phyloP scores from a whole-genome alignment of 2,797 vertebrate genomes.

The Pipistrellus pipistrellus region DNA sequence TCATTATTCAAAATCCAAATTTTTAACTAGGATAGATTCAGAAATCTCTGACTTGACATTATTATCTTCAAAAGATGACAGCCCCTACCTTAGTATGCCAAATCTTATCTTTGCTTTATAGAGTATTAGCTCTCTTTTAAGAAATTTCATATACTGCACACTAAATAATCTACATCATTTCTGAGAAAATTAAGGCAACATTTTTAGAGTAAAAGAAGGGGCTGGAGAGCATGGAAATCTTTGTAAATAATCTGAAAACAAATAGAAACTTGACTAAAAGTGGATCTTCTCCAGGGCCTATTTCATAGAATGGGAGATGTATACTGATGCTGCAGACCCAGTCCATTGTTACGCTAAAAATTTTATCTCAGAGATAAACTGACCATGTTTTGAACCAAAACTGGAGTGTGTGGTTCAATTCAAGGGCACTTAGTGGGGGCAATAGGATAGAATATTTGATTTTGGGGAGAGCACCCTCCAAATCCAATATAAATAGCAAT shows the following conservation, averaged over 20 bases:
- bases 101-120: not conserved
- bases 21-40: not conserved
- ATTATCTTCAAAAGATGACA: not conserved
- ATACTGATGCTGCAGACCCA: not conserved
- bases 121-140: not conserved
- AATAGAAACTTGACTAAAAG: constrained; percentile 4
- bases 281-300: not conserved
- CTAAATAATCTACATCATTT: constrained; percentile 10
- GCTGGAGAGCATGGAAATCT: not conserved
- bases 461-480: not conserved
- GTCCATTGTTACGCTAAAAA: not conserved
- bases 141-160: not conserved
- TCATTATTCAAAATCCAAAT: constrained; percentile 8
- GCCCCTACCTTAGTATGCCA: not conserved
- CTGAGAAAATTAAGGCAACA: constrained; percentile 24
- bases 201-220: not conserved
- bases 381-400: not conserved
- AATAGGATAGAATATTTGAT: not conserved
- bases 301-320: not conserved
- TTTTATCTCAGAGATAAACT: not conserved
- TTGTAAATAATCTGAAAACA: constrained; percentile 31
- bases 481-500: not conserved
- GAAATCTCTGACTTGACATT: not conserved
- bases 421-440: not conserved
- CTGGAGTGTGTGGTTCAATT: not conserved